Evolutionary conservation across 2,797 vertebrate genomes (phyloP).

Genomic region (Gallinago solitaria): DNA sequence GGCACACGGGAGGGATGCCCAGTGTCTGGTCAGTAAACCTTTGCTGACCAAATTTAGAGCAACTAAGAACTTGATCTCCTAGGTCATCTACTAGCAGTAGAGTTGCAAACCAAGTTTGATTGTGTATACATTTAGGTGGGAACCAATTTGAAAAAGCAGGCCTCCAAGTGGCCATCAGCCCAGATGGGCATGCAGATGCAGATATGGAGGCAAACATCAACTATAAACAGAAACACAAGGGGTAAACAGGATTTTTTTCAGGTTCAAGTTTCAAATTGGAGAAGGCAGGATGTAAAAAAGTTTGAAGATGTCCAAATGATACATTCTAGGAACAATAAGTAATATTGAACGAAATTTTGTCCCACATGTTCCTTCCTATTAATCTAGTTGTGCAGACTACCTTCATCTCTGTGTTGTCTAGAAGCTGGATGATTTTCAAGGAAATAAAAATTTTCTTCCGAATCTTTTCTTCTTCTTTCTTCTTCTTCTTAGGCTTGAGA

Average conservation of each 20-base stretch:
- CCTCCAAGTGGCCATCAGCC: background rate
- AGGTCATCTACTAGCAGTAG: background rate
- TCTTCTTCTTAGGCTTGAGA: background rate
- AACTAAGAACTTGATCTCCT: background rate
- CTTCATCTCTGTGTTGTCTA: background rate
- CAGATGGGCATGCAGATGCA: background rate
- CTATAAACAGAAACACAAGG: background rate
- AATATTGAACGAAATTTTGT: background rate
- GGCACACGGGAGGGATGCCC: background rate
- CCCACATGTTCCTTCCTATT: background rate
- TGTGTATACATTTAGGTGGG: background rate
- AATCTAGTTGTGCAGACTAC: background rate
- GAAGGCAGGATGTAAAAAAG: background rate
- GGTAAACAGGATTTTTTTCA: background rate
- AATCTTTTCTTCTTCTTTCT: background rate
- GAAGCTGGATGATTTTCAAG: background rate
- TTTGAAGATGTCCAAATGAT: background rate
- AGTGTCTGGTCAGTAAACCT: background rate
- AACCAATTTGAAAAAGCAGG: background rate
- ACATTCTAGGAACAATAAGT: background rate
- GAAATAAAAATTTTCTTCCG: accelerated
- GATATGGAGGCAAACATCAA: background rate
- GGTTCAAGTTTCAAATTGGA: background rate
- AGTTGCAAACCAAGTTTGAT: background rate
- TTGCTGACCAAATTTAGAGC: background rate